Conservation (phyloP, 2,797 vertebrate species). For the Manis pentadactyla region DNA sequence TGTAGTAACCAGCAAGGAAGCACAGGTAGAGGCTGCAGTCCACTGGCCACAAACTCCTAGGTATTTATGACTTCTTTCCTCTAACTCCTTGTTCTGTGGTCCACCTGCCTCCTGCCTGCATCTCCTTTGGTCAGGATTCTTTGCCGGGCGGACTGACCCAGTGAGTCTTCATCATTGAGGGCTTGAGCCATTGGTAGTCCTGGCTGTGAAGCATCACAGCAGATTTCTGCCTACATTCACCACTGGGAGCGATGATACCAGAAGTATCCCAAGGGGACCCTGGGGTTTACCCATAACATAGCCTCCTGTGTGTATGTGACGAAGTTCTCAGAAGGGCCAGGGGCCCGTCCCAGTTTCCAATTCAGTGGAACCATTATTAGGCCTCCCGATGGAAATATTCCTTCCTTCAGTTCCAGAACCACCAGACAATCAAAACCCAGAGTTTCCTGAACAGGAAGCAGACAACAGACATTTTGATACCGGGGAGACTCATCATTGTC, state of each 20-base stretch:
- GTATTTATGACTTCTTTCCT: neutral
- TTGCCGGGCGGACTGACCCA: neutral
- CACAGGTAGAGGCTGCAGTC: neutral
- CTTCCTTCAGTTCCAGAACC: neutral
- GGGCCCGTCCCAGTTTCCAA: neutral
- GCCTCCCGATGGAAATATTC: neutral
- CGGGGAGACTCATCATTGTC: neutral
- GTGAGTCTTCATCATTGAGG: neutral
- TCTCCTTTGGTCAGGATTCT: neutral
- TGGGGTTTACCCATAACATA: neutral
- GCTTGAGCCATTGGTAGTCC: neutral
- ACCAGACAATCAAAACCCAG: neutral
- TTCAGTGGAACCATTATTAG: neutral
- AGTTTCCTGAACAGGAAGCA: neutral
- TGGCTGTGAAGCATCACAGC: neutral
- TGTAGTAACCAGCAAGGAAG: neutral
- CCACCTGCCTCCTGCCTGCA: neutral
- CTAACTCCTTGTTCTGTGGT: neutral
- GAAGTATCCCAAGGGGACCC: neutral
- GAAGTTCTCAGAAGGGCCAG: neutral
- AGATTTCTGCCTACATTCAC: neutral
- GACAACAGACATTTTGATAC: neutral
- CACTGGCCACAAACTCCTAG: neutral
- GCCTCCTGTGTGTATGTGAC: neutral
- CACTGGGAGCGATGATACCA: fast-evolving